Percentiles rank a stretch among this genome's conserved stretches.
Conservation (phyloP, 2,888 invertebrate genomes). For the Barypeithes pellucidus region DNA sequence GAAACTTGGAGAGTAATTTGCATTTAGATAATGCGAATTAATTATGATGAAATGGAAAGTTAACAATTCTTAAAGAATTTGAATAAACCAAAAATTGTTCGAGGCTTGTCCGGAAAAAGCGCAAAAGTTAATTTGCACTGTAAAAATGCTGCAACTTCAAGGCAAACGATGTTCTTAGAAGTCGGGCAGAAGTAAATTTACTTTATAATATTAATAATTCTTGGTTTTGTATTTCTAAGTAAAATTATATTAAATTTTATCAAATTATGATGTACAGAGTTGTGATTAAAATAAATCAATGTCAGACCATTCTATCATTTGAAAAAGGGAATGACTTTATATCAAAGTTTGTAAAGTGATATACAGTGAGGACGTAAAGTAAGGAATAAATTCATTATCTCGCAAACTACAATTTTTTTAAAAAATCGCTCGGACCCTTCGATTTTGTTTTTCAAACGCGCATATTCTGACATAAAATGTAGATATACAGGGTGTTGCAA, state of each 20-base stretch:
- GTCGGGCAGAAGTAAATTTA: slow-evolving; percentile 15
- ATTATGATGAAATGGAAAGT: slow-evolving; percentile 50
- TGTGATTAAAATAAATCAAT: no score
- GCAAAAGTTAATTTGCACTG: slow-evolving; percentile 45
- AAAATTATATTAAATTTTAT: neutral
- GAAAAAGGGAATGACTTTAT: no score
- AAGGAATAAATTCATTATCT: no score
- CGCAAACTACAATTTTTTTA: no score
- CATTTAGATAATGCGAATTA: slow-evolving; percentile 46
- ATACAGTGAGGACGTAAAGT: no score
- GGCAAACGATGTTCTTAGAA: slow-evolving; percentile 17
- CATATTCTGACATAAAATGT: no score
- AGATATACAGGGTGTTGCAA: no score
- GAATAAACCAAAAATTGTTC: slow-evolving; percentile 50
- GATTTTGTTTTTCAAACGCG: no score
- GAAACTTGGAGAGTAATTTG: slow-evolving; percentile 40
- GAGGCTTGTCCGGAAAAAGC: slow-evolving; percentile 23
- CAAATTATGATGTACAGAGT: no score
- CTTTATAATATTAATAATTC: slow-evolving; percentile 8
- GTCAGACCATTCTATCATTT: no score
- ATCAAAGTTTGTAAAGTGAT: no score
- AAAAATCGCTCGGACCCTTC: no score
- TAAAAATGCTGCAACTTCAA: slow-evolving; percentile 27
- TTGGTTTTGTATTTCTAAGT: neutral
- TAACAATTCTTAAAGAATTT: slow-evolving; percentile 45